Percentiles rank a stretch among this genome's conserved stretches.
Evolutionary conservation across 2,113 vertebrate species (phyloP).

Genomic region (Takifugu flavidus): DNA sequence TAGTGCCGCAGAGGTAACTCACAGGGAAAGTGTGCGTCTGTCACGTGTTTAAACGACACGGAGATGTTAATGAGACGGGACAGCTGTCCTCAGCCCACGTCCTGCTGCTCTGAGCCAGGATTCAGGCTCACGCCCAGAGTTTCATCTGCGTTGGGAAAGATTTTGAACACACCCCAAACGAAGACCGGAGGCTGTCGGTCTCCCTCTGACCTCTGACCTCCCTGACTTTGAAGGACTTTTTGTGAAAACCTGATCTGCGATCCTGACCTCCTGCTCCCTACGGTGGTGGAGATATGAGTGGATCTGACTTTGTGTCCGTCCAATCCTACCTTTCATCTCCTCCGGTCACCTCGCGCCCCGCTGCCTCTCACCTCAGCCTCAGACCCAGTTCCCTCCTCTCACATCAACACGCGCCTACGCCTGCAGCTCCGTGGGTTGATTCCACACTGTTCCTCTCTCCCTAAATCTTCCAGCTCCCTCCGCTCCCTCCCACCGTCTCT

Average conservation of each 20-base stretch:
- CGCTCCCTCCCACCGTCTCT: constrained; percentile 36
- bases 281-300: no score
- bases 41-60: constrained; percentile 16
- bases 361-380: constrained; percentile 53
- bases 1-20: no score
- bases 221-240: no score
- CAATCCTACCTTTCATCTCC: constrained; percentile 44
- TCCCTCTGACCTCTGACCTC: no score
- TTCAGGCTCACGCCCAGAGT: constrained; percentile 12
- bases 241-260: no score
- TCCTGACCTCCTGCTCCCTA: no score
- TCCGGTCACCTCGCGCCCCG: constrained; percentile 45
- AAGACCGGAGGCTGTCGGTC: no score
- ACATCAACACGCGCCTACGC: constrained; percentile 14
- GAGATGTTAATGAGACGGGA: constrained; percentile 50
- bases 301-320: constrained; percentile 4
- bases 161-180: no score
- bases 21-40: neutral
- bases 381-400: constrained; percentile 42
- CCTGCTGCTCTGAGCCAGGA: constrained; percentile 25
- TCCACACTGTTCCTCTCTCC: constrained; percentile 1
- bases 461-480: constrained; percentile 12
- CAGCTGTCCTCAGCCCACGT: constrained; percentile 38
- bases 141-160: no score
- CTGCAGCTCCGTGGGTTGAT: constrained; percentile 28